A percentile compares a stretch with the other conserved stretches of the same genome.
These are phyloP conservation scores for Alaudala cheleensis DNA, from an alignment of 2,113 vertebrate species.

Conservation along the genomic window DNA sequence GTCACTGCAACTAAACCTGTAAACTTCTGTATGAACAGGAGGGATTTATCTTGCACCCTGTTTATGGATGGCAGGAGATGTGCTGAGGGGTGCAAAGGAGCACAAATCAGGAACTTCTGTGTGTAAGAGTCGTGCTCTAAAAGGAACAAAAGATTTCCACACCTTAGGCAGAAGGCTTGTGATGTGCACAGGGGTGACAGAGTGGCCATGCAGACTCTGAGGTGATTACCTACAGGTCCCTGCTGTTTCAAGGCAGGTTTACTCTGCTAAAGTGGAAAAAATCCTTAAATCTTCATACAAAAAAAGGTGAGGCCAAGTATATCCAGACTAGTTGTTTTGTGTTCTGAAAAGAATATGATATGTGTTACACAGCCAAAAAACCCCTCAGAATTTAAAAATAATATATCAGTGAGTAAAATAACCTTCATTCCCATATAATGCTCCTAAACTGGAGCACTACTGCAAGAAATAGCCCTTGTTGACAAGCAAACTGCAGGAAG, in stretches of 20 bases:
- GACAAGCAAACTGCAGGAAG: background rate
- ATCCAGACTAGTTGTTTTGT: background rate
- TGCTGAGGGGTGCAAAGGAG: background rate
- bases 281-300: background rate
- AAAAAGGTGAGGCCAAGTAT: background rate
- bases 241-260: background rate
- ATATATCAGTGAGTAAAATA: background rate
- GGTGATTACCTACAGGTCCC: background rate
- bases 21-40: background rate
- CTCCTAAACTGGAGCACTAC: background rate
- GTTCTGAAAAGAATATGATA: background rate
- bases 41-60: background rate
- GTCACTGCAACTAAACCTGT: background rate
- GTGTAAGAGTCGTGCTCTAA: background rate
- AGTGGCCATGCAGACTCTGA: background rate
- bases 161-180: background rate
- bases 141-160: background rate
- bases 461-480: background rate
- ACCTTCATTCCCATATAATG: background rate
- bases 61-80: background rate
- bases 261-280: background rate
- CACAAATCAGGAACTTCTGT: background rate
- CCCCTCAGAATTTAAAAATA: accelerated
- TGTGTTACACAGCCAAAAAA: background rate
- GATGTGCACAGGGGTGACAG: background rate